Evolutionary conservation across 1,140 invertebrate species (phyloP).

Genomic region (Panulirus ornatus): DNA sequence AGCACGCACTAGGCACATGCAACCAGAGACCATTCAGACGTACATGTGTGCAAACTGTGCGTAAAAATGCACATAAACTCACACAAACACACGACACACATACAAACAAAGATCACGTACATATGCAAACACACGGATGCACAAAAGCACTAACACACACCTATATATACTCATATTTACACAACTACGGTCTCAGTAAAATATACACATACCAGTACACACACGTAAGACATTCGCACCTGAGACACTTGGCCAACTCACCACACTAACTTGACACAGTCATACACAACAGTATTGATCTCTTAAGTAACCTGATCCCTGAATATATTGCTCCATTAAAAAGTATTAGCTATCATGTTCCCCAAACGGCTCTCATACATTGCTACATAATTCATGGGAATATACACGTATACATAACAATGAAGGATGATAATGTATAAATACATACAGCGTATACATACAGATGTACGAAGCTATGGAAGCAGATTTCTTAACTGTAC

Average conservation of each 20-base stretch:
- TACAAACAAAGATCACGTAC: slow-evolving; percentile 4
- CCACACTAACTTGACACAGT: background rate
- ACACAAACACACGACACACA: background rate
- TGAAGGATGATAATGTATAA: too few species aligned
- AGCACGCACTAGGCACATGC: too few species aligned
- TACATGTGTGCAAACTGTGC: too few species aligned
- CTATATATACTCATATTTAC: background rate
- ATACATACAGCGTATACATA: too few species aligned
- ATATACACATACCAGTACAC: slow-evolving; percentile 12
- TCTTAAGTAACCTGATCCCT: background rate
- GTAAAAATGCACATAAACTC: too few species aligned
- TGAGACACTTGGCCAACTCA: too few species aligned
- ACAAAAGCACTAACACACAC: background rate
- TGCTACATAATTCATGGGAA: too few species aligned
- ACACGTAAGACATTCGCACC: background rate
- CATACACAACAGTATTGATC: background rate
- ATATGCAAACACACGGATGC: slow-evolving; percentile 5
- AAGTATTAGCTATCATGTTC: background rate
- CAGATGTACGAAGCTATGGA: too few species aligned
- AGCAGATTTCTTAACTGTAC: too few species aligned
- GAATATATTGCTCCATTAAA: background rate
- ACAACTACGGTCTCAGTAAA: background rate
- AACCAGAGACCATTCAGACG: too few species aligned
- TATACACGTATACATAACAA: too few species aligned
- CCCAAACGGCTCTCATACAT: background rate